Conservation (phyloP, 1,140 invertebrate species). For the Musca vetustissima region DNA sequence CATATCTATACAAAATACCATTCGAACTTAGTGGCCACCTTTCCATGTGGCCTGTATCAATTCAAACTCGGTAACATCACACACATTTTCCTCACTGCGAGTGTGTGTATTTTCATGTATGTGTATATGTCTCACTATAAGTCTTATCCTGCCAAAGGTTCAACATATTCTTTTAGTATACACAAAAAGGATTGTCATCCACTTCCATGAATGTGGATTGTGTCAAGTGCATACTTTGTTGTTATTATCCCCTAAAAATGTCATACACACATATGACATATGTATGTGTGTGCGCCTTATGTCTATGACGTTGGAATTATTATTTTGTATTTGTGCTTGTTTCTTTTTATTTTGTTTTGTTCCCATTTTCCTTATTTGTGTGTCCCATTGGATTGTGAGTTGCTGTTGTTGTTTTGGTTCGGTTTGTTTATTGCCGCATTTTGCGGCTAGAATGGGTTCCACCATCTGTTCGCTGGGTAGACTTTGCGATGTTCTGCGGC, state of each 20-base stretch:
- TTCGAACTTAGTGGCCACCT: too few species aligned
- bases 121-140: too few species aligned
- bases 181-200: not conserved
- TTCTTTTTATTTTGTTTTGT: not conserved
- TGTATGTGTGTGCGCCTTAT: too few species aligned
- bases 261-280: too few species aligned
- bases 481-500: not conserved
- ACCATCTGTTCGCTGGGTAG: conserved; percentile 2
- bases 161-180: not conserved
- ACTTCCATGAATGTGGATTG: conserved; percentile 4
- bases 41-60: too few species aligned
- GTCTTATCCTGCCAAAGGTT: too few species aligned
- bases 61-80: too few species aligned
- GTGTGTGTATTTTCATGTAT: too few species aligned
- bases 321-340: too few species aligned
- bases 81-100: too few species aligned
- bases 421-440: not conserved
- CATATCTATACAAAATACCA: too few species aligned
- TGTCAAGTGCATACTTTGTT: conserved; percentile 8
- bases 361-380: not conserved
- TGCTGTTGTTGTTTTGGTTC: conserved; percentile 12
- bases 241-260: not conserved
- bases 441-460: conserved; percentile 7
- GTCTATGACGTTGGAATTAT: too few species aligned
- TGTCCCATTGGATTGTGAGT: not conserved